phyloP scores from a whole-genome alignment of 2,113 vertebrate species.

The Microcebus tavaratra region DNA sequence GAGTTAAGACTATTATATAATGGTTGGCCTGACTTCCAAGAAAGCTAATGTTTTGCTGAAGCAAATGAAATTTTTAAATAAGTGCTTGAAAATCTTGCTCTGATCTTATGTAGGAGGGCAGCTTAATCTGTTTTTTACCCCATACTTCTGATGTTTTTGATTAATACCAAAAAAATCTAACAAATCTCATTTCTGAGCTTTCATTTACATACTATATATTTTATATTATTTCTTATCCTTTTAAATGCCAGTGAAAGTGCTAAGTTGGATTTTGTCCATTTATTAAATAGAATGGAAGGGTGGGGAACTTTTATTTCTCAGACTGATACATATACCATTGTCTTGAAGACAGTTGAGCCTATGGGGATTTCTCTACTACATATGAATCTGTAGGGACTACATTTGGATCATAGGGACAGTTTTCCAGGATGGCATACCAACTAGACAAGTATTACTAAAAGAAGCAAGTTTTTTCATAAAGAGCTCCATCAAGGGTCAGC shows the following conservation, averaged over 20 bases:
- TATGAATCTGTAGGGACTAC: not conserved
- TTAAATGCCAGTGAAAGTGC: not conserved
- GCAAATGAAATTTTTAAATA: constrained; percentile 84
- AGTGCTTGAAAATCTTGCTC: constrained; percentile 82
- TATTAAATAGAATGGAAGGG: not conserved
- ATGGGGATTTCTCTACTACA: not conserved
- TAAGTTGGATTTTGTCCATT: not conserved
- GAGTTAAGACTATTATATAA: constrained; percentile 80
- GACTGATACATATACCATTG: not conserved
- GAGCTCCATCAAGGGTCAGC: not conserved
- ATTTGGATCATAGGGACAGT: not conserved
- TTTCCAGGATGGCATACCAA: not conserved
- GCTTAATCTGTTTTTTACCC: constrained; percentile 75
- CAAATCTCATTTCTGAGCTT: constrained; percentile 69
- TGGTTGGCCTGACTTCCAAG: constrained; percentile 83
- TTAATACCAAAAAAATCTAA: constrained; percentile 78
- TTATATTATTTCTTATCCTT: not conserved
- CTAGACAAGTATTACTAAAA: not conserved
- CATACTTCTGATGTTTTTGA: constrained; percentile 82
- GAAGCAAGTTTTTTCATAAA: not conserved
- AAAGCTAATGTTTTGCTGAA: constrained; percentile 84
- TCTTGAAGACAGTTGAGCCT: not conserved
- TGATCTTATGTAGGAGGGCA: constrained; percentile 82
- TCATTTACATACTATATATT: constrained; percentile 51
- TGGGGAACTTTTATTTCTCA: not conserved